Percentiles rank a stretch among this genome's conserved stretches.
These are phyloP conservation scores for Rhagoletis pomonella DNA, from an alignment of 1,140 invertebrate genomes.

Conservation along the genomic window DNA sequence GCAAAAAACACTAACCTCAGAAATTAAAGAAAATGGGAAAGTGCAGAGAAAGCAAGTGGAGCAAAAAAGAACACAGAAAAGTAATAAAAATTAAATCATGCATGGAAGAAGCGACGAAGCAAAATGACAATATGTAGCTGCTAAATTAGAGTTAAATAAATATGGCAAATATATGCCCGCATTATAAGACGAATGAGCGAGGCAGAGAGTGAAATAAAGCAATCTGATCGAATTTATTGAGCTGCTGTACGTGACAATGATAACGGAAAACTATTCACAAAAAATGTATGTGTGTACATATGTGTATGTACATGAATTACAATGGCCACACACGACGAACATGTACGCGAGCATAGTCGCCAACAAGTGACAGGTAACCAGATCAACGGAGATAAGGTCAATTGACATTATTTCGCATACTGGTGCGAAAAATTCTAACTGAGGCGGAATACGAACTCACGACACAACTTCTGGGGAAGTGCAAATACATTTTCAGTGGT, in stretches of 20 bases:
- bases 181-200: not conserved
- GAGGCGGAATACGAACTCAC: too few relatives aligned
- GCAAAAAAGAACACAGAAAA: not conserved
- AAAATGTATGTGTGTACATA: too few relatives aligned
- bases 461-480: too few relatives aligned
- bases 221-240: slow-evolving; percentile 3
- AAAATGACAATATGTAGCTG: not conserved
- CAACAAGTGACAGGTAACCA: too few relatives aligned
- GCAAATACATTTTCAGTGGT: too few relatives aligned
- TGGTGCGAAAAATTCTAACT: too few relatives aligned
- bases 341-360: too few relatives aligned
- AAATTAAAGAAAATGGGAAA: not conserved
- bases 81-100: slow-evolving; percentile 4
- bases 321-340: too few relatives aligned
- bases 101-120: not conserved
- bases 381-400: too few relatives aligned
- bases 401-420: too few relatives aligned
- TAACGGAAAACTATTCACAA: not conserved
- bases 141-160: not conserved
- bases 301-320: not conserved
- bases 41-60: not conserved
- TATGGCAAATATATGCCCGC: not conserved
- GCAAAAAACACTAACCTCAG: not conserved
- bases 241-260: not conserved
- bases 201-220: not conserved